These are phyloP conservation scores for Rhodophaea formosa DNA, from an alignment of 2,888 invertebrate species.

Conservation along the genomic window DNA sequence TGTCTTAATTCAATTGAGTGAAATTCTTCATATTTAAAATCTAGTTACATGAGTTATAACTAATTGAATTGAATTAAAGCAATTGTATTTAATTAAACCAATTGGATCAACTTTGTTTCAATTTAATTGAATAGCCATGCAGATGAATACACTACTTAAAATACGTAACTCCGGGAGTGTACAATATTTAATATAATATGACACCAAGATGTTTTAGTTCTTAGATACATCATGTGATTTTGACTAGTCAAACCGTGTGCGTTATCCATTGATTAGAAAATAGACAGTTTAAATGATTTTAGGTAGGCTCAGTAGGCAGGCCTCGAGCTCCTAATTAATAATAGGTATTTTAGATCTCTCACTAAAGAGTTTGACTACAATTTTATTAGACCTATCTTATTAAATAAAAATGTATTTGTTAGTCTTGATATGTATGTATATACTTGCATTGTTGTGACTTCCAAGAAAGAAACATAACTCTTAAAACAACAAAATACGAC, in stretches of 20 bases:
- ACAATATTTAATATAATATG: neutral
- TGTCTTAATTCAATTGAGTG: neutral
- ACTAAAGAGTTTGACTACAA: too few relatives aligned
- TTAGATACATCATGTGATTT: conserved; percentile 13
- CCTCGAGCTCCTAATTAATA: neutral
- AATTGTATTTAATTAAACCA: neutral
- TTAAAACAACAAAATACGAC: too few relatives aligned
- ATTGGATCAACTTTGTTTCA: neutral
- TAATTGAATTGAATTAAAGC: too few relatives aligned
- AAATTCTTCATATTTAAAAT: too few relatives aligned
- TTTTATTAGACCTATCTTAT: too few relatives aligned
- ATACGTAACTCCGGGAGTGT: conserved; percentile 7
- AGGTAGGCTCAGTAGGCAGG: neutral
- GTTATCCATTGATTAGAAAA: conserved; percentile 5
- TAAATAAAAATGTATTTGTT: too few relatives aligned
- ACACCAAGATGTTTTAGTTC: conserved; percentile 12
- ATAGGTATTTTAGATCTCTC: neutral
- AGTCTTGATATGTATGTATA: too few relatives aligned
- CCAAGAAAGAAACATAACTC: too few relatives aligned
- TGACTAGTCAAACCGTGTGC: conserved; percentile 5
- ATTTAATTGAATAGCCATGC: neutral
- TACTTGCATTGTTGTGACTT: too few relatives aligned
- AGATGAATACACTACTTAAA: neutral
- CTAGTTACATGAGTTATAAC: too few relatives aligned
- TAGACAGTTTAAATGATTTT: neutral